phyloP scores from a whole-genome alignment of 2,797 vertebrate genomes.

The Perodicticus potto region DNA sequence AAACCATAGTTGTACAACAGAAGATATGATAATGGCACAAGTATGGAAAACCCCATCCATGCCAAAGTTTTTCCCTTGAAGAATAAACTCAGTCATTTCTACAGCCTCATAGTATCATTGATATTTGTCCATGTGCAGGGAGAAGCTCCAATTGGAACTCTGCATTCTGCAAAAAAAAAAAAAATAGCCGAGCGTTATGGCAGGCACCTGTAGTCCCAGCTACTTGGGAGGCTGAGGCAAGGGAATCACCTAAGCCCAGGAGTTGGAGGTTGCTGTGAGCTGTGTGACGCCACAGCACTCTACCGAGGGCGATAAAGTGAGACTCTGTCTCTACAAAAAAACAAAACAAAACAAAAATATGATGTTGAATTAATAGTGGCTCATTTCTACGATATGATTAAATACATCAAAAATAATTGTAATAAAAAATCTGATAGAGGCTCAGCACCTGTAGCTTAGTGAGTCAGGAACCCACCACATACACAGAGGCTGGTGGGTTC shows the following conservation, averaged over 20 bases:
- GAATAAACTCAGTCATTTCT: slow-evolving; percentile 51
- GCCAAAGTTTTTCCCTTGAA: slow-evolving; percentile 37
- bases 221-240: too few relatives aligned
- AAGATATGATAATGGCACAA: background rate
- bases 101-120: background rate
- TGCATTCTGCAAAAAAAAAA: background rate
- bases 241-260: too few relatives aligned
- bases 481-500: too few relatives aligned
- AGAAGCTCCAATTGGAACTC: background rate
- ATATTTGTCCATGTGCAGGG: slow-evolving; percentile 14
- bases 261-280: too few relatives aligned
- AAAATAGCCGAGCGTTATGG: too few relatives aligned
- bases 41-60: background rate
- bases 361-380: background rate
- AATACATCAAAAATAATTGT: background rate
- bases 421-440: background rate
- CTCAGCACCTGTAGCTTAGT: too few relatives aligned
- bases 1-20: background rate
- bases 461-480: too few relatives aligned
- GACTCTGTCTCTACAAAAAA: too few relatives aligned
- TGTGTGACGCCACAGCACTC: too few relatives aligned
- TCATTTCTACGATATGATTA: background rate
- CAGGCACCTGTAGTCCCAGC: too few relatives aligned
- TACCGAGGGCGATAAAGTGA: too few relatives aligned
- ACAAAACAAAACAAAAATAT: too few relatives aligned